Evolutionary conservation across 1,140 invertebrate species (phyloP), one percentile per base, ranked within the genome.

Genomic region (Diachasmimorpha longicaudata): DNA sequence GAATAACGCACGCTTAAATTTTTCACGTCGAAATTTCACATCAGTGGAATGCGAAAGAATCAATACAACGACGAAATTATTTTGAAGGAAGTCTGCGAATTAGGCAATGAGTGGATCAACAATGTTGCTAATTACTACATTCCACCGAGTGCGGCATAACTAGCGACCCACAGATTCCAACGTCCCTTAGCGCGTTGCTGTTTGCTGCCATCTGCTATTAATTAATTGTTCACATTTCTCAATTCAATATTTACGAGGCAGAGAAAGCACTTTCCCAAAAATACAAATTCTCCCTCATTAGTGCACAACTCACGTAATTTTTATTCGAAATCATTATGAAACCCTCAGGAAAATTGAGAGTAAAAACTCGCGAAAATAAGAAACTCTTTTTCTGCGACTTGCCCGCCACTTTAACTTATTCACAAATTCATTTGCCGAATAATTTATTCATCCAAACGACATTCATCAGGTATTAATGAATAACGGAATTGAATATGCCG

Each of bases 81-180:
- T 55, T 25, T 37, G 14, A 44, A n/a, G 21, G 44, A 48, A 16
- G 1, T 23, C 42, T 71, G 48, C 37, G 10, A 11, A 68, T 68
- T 68, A 19, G 25, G 25, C 14, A 37, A 68, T 37, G 31, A 37
- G 11, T 68, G 31, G n/a, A 68, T 8, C 31, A 4, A 80, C 82
- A 84, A 86, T 86, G 84, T 83, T 86, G 85, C 85, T 87, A 87
- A 87, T 87, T 87, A 87, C 84, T 86, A 85, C 85, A 87, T 87
- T 85, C 86, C 85, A 85, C 81, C 79, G 83, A 85, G 82, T 83
- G 82, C 82, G 81, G 85, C 85, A 87, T 87, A 87, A 87, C 85
- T 85, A 81, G 80, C 84, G 82, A 84, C 84, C 85, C 83, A 83
- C 80, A 82, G 85, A 87, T 87, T 86, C 85, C 84, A 83, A 77